phyloP scores from a whole-genome alignment of 2,888 invertebrate species.

The Mactromeris polynyma region DNA sequence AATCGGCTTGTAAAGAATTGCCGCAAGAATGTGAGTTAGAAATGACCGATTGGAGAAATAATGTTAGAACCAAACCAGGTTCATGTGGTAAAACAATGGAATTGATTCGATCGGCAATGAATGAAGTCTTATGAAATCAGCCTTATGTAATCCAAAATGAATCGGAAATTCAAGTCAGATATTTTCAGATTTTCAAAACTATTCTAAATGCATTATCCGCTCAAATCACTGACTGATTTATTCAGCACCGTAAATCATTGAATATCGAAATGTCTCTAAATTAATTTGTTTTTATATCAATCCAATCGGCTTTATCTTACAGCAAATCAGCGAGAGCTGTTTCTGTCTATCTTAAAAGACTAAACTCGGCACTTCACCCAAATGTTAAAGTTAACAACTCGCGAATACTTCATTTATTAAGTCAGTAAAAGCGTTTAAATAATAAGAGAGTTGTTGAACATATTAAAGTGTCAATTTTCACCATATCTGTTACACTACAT shows the following conservation, averaged over 20 bases:
- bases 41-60: no score
- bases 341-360: neutral
- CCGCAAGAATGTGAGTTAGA: no score
- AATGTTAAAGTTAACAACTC: neutral
- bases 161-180: no score
- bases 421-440: neutral
- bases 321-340: neutral
- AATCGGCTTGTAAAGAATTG: neutral
- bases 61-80: no score
- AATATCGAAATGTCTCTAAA: neutral
- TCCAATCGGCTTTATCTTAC: neutral
- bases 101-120: no score
- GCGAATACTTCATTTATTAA: neutral
- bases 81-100: no score
- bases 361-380: neutral
- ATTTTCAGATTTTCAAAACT: no score
- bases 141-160: no score
- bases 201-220: no score
- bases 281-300: neutral
- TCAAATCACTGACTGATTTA: no score
- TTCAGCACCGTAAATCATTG: neutral
- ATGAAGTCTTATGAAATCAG: no score
- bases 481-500: constrained; percentile 1
- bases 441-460: neutral
- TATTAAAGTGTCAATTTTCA: neutral